A percentile compares a stretch with the other conserved stretches of the same genome.
Conservation (phyloP, 2,113 vertebrate species). For the Morone saxatilis region DNA sequence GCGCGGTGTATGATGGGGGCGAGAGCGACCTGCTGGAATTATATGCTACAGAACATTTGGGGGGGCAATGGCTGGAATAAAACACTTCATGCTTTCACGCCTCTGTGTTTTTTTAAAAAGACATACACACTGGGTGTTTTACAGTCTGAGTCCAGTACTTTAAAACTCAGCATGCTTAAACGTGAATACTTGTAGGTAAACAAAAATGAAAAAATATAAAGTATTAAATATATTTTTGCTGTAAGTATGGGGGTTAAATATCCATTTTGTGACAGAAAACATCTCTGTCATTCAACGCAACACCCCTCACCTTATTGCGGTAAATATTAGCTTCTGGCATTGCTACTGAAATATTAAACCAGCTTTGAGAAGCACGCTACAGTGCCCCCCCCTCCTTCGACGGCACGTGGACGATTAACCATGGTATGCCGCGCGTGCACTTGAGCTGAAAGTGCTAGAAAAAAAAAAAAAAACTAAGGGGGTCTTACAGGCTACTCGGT, state of each 20-base stretch:
- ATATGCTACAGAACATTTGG: background rate
- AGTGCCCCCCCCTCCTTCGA: slow-evolving; percentile 12
- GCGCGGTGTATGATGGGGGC: slow-evolving; percentile 41
- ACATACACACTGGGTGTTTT: too few species aligned
- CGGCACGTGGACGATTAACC: slow-evolving; percentile 60
- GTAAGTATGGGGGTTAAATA: too few species aligned
- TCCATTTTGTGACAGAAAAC: too few species aligned
- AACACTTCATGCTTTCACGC: background rate
- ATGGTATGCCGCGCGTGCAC: slow-evolving; percentile 26
- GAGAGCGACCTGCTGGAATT: slow-evolving; percentile 28
- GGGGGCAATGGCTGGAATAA: background rate
- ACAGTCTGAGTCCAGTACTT: too few species aligned
- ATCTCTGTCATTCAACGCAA: background rate
- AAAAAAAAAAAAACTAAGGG: background rate
- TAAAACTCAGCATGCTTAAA: too few species aligned
- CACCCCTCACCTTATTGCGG: background rate
- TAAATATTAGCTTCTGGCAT: background rate
- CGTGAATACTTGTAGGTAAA: too few species aligned
- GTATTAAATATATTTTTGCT: too few species aligned
- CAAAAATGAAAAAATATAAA: too few species aligned
- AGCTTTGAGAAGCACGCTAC: background rate
- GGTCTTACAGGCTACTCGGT: slow-evolving; percentile 6
- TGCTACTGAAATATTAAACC: slow-evolving; percentile 13
- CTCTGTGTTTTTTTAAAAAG: too few species aligned
- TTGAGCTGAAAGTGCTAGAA: too few species aligned